These are phyloP conservation scores for Strigamia crassipes DNA, from an alignment of 2,888 invertebrate genomes.

Conservation along the genomic window DNA sequence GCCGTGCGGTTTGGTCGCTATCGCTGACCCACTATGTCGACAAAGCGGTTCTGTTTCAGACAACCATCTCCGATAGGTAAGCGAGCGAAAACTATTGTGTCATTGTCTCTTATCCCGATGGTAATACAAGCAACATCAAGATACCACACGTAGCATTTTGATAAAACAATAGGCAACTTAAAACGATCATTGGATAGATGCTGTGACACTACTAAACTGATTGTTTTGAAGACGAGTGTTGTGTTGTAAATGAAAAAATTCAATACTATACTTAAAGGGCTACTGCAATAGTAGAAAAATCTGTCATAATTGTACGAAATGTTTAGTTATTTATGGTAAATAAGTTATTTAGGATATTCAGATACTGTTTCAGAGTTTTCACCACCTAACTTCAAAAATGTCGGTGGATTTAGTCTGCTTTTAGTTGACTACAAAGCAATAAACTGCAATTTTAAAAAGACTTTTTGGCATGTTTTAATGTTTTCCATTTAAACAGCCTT, in stretches of 20 bases:
- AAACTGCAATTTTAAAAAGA: too few relatives aligned
- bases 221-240: not conserved
- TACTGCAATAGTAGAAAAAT: too few relatives aligned
- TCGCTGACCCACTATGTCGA: constrained; percentile 15
- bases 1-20: constrained; percentile 26
- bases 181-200: not conserved
- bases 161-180: constrained; percentile 31
- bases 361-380: too few relatives aligned
- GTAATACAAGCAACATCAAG: constrained; percentile 4
- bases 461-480: too few relatives aligned
- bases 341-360: too few relatives aligned
- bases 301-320: too few relatives aligned
- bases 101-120: constrained; percentile 24
- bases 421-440: too few relatives aligned
- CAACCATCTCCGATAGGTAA: constrained; percentile 1
- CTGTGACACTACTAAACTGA: not conserved
- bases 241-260: not conserved
- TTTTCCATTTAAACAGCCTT: too few relatives aligned
- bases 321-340: too few relatives aligned
- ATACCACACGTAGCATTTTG: constrained; percentile 24
- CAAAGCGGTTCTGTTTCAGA: not conserved
- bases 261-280: too few relatives aligned
- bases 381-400: too few relatives aligned
- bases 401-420: too few relatives aligned
- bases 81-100: constrained; percentile 23